Base-by-base conservation (phyloP, 2,888 invertebrate genomes). In the Rhodophaea formosa region DNA sequence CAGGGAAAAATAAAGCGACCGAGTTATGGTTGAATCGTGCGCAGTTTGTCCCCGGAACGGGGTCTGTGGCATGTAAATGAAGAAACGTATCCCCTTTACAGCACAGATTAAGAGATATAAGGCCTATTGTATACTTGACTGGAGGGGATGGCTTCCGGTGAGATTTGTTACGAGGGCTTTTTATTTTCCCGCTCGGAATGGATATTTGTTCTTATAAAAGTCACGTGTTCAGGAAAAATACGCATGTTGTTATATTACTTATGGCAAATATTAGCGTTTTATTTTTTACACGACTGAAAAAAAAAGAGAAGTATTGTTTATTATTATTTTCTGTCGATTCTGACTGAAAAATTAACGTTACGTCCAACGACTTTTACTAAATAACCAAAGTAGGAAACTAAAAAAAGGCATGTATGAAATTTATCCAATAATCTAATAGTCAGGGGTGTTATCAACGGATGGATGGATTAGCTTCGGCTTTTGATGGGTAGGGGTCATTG, bases 11-110 rank as follows among this genome's bases (percentile, higher is more conserved):
- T 71, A 69, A 68, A 73, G 68, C 65, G 66, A 66, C 61, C 59
- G 68, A 75, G 64, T 77, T 77, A 77, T 75, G 65, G 72, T 64
- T 44, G 67, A 67, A 68, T 69, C 79, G 78, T 80, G 80, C 68
- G 70, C 71, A 64, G 66, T 61, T 59, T 64, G 60, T 67, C 62
- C 63, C 68, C 64, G 56, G n/a, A 39, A 39, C 39, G 62, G 60
- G 63, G 55, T 65, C 62, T 68, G 67, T 60, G 68, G 79, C 73
- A 80, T 77, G 75, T 69, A 74, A 77, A 79, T 80, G 75, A 72
- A 75, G 74, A 65, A 73, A 73, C 75, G 75, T 72, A 70, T 72
- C 73, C 64, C 69, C 69, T 75, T 77, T 74, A 73, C 71, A 65
- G 64, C 66, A 56, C 60, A 68, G 67, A 70, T 71, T 71, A 71